Conservation (phyloP, 2,888 invertebrate species). For the Temnothorax unifasciatus region DNA sequence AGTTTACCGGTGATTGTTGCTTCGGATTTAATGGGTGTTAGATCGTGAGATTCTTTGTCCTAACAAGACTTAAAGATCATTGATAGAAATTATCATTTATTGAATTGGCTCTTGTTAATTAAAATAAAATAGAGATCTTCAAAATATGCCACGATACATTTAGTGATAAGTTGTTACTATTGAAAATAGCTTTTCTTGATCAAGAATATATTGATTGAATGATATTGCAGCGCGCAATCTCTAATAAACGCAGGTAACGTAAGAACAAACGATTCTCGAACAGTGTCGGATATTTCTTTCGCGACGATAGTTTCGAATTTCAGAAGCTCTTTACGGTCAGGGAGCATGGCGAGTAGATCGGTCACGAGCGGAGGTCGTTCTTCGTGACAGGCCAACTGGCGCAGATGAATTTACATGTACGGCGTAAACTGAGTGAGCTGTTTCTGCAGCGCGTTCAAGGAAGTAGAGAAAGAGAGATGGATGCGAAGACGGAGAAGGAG, state of each 20-base stretch:
- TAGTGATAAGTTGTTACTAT: background rate
- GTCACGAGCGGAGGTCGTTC: conserved; percentile 67
- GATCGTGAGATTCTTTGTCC: conserved; percentile 2
- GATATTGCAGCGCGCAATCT: background rate
- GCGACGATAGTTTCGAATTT: conserved; percentile 36
- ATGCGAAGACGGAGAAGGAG: conserved; percentile 13
- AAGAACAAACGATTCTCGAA: background rate
- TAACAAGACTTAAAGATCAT: background rate
- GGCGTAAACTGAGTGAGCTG: conserved; percentile 83
- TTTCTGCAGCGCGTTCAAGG: conserved; percentile 74
- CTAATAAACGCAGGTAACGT: background rate
- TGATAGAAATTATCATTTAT: background rate
- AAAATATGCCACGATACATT: background rate
- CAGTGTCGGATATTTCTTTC: conserved; percentile 14
- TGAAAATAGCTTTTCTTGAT: background rate
- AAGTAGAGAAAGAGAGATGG: conserved; percentile 47
- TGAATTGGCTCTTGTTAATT: background rate
- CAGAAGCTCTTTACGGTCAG: conserved; percentile 43
- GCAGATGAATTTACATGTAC: conserved; percentile 83
- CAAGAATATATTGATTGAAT: background rate
- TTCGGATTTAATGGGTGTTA: background rate
- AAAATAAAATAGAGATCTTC: background rate
- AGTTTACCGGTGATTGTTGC: conserved; percentile 63
- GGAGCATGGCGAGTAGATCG: conserved; percentile 66
- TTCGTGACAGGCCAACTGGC: conserved; percentile 70